Base-by-base conservation (phyloP, 2,888 invertebrate genomes). In the Exocentrus adspersus region DNA sequence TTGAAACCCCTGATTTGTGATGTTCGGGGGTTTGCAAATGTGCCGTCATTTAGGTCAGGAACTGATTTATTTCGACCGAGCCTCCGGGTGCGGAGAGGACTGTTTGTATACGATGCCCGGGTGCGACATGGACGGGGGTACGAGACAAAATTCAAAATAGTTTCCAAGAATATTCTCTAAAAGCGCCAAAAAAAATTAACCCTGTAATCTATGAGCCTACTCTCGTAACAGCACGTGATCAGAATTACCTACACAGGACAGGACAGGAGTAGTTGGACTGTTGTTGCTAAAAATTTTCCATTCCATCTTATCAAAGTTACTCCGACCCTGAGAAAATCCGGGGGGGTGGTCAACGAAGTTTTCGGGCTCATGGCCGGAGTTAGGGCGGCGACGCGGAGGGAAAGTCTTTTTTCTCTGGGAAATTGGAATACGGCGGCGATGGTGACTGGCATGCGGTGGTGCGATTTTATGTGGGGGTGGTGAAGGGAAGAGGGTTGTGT, bases 401-500 rank as follows among this genome's bases (percentile, higher is more conserved):
- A 19, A 56, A 10, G 61, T 37, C n/a, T n/a, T n/a, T n/a, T 48
- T 43, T 56, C 53, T 54, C 53, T 28, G 48, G n/a, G 17, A 61
- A 46, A 61, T 56, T 54, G 61, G 54, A 61, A 53, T 61, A 46
- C 54, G 56, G 54, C 61, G 37, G 17, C 32, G 59, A 60, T 17
- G 60, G 60, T 60, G 60, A 60, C 43, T 60, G 52, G 60, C 60
- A 51, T 58, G 58, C 58, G 58, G 51, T 51, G 60, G 60, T 51
- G 60, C 60, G 21, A 60, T n/a, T n/a, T n/a, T n/a, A n/a, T 58
- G 58, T 72, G 65, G 62, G 64, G 45, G 56, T 24, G 24, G 48
- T 62, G 54, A 52, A 59, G 65, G 52, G 60, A 67, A 65, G 63
- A 66, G 56, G 58, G 65, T n/a, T 14, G 37, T 24, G 37, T 41